These are phyloP conservation scores for Dromococcyx pavoninus DNA, from an alignment of 2,797 vertebrate genomes.

Conservation along the genomic window DNA sequence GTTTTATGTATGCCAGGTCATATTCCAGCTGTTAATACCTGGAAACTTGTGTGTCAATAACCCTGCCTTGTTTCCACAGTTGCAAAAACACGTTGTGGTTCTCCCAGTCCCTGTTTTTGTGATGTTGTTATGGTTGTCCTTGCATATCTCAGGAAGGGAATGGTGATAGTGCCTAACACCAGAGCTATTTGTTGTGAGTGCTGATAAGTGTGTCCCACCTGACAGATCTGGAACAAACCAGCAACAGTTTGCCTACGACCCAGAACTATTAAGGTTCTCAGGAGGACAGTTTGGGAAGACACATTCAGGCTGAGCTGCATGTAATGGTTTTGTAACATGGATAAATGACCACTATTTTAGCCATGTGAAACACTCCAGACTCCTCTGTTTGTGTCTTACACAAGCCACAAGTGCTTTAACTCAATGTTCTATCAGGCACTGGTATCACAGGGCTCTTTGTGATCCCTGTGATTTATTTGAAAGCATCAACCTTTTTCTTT, in stretches of 20 bases:
- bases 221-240: not conserved
- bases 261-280: not conserved
- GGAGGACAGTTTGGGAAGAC: not conserved
- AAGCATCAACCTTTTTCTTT: not conserved
- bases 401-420: not conserved
- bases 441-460: not conserved
- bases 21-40: not conserved
- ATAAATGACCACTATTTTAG: not conserved
- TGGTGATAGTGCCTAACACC: not conserved
- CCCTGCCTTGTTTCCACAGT: not conserved
- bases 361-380: not conserved
- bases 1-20: not conserved
- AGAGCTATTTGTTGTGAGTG: not conserved
- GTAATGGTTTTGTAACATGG: not conserved
- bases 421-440: not conserved
- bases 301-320: not conserved
- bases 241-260: not conserved
- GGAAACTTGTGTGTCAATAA: not conserved
- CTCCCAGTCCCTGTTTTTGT: not conserved
- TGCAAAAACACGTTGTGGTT: not conserved
- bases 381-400: not conserved
- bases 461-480: not conserved
- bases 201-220: not conserved
- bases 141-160: not conserved
- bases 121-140: not conserved